Evolutionary conservation across 2,113 vertebrate species (phyloP).

Genomic region (Sprattus sprattus): DNA sequence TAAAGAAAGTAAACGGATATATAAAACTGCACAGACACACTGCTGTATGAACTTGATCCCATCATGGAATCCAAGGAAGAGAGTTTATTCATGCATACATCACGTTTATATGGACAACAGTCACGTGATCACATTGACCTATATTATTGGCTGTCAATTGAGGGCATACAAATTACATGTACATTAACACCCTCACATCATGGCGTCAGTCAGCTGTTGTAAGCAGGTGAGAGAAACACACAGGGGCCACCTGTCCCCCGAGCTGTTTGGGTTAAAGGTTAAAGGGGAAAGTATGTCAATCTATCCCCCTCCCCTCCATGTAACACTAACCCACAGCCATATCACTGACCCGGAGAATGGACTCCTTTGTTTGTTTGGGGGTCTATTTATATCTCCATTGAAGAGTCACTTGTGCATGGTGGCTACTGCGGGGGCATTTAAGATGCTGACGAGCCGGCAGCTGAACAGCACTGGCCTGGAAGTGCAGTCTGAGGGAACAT

Average conservation of each 20-base stretch:
- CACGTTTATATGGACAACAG: no score
- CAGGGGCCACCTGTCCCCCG: background rate
- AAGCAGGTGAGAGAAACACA: conserved; percentile 1
- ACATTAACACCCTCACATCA: no score
- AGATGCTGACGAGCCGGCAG: background rate
- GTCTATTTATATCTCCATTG: background rate
- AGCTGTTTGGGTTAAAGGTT: background rate
- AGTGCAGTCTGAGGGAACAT: background rate
- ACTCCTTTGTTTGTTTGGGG: background rate
- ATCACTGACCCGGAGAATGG: background rate
- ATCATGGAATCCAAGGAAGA: no score
- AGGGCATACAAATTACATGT: no score
- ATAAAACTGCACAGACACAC: no score
- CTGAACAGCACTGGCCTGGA: background rate
- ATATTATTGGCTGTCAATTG: no score
- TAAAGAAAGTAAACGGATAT: no score
- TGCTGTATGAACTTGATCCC: no score
- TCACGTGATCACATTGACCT: no score
- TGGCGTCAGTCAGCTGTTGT: background rate
- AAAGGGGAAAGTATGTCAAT: background rate
- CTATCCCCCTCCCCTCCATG: background rate
- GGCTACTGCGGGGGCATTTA: background rate
- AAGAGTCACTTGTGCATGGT: background rate
- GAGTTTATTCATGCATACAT: no score
- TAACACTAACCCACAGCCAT: background rate